phyloP scores from a whole-genome alignment of 2,888 invertebrate genomes.

The Drosophila ustulata region DNA sequence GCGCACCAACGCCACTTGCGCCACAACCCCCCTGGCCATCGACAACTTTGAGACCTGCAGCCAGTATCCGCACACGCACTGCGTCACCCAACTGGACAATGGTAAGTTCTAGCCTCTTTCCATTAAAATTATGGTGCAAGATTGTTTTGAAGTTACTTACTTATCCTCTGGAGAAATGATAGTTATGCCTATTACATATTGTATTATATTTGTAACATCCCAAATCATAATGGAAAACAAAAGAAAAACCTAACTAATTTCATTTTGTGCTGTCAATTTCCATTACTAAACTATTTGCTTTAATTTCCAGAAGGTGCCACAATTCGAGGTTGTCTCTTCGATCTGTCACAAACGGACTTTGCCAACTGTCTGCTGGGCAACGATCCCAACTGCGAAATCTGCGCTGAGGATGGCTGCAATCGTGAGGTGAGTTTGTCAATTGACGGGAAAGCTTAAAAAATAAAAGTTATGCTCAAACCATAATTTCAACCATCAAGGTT shows the following conservation, averaged over 20 bases:
- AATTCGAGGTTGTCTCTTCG: slow-evolving; percentile 75
- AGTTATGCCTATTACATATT: no score
- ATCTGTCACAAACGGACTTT: slow-evolving; percentile 68
- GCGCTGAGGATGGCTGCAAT: slow-evolving; percentile 77
- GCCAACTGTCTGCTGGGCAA: slow-evolving; percentile 73
- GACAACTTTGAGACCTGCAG: slow-evolving; percentile 63
- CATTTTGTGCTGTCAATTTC: no score
- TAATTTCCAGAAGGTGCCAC: slow-evolving; percentile 75
- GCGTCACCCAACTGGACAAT: slow-evolving; percentile 66
- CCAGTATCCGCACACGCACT: slow-evolving; percentile 74
- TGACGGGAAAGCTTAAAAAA: no score
- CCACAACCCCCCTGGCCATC: slow-evolving; percentile 64
- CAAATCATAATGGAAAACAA: no score
- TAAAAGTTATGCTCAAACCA: no score
- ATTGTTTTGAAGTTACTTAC: no score
- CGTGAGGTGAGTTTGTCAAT: slow-evolving; percentile 62
- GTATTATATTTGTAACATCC: no score
- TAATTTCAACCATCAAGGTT: no score
- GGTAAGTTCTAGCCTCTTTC: slow-evolving; percentile 53
- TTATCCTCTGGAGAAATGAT: no score
- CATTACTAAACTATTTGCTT: no score
- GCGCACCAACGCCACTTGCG: slow-evolving; percentile 66
- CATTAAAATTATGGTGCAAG: no score
- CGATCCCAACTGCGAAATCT: slow-evolving; percentile 70
- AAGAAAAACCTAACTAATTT: no score